Conservation (phyloP, 2,888 invertebrate genomes). For the Leucania comma region DNA sequence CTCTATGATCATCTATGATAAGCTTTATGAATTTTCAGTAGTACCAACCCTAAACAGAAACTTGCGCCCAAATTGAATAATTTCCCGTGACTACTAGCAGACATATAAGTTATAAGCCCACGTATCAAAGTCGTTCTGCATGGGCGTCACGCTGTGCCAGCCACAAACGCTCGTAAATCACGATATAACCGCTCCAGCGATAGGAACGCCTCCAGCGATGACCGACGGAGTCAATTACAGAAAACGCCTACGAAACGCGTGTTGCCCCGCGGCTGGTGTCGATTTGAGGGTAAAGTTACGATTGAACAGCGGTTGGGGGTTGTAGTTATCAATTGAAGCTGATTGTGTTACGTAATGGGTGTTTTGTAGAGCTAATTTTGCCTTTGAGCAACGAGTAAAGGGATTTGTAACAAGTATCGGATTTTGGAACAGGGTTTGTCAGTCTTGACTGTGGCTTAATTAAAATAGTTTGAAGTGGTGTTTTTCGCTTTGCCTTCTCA, state of each 20-base stretch:
- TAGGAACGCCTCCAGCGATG: conserved; percentile 67
- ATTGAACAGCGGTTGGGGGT: conserved; percentile 38
- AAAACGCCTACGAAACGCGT: conserved; percentile 61
- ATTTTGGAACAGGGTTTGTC: not conserved
- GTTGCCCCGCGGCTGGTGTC: conserved; percentile 62
- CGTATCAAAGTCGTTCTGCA: conserved; percentile 63
- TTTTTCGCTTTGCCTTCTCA: not conserved
- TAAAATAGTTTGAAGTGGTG: not conserved
- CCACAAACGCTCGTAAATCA: conserved; percentile 73
- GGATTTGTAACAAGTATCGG: not conserved
- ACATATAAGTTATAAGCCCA: conserved; percentile 42
- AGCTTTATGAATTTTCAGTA: not conserved
- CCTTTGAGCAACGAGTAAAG: not conserved
- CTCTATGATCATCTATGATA: no score
- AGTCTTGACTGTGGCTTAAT: not conserved
- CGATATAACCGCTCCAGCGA: conserved; percentile 55
- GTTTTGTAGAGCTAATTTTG: conserved; percentile 38
- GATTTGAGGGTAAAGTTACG: conserved; percentile 37
- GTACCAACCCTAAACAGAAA: conserved; percentile 21
- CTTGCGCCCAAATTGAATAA: conserved; percentile 29
- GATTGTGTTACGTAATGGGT: conserved; percentile 46
- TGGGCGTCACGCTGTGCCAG: conserved; percentile 66
- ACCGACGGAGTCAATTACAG: conserved; percentile 64
- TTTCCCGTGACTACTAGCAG: conserved; percentile 40
- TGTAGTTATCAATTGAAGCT: conserved; percentile 46